Evolutionary conservation across 92 coral and sea anemone genomes (phyloP), one percentile per base, ranked within the genome.

Genomic region (Metridium senile): DNA sequence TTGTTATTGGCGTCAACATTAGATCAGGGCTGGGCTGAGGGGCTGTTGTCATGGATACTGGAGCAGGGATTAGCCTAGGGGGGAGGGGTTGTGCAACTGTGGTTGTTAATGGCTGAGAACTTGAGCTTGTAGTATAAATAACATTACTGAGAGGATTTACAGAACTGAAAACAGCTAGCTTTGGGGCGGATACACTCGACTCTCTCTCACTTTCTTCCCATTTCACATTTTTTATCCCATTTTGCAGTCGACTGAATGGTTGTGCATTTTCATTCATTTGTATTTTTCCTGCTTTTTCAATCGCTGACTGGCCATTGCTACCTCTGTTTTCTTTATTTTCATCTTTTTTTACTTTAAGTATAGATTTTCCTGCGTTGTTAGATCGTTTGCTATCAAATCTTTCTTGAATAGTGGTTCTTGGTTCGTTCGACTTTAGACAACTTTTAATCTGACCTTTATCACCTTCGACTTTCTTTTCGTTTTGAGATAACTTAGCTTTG

Each of bases 1-100:
- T 91, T 45, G 70, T 68, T 23, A 75, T 33, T 18, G 93, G 93
- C 59, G 93, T 91, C 59, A 90, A 85, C 86, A 82, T 79, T 51
- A 90, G 80, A 29, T 88, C 97, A 62, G 87, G 88, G 51, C 93
- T 87, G 22, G 93, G 97, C 54, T 72, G 43, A 20, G 95, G 97
- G 30, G 59, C 75, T 28, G 90, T 77, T 58, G 85, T 75, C 91
- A 82, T 85, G 64, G 89, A 39, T 29, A 82, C 81, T 25, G 97
- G 97, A 29, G 85, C 74, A 23, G 93, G 93, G 28, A 76, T 75
- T 1, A 21, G 9, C n/a, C 58, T 81, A 32, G 85, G 74, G 49
- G 70, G 58, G 47, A 25, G 74, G 26, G 67, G 68, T 58, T 10
- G 59, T 57, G 35, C 26, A 34, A 34, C 25, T 33, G 76, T 34